Evolutionary conservation across 2,888 invertebrate genomes (phyloP).

Genomic region (Dicranocentrus wangi): DNA sequence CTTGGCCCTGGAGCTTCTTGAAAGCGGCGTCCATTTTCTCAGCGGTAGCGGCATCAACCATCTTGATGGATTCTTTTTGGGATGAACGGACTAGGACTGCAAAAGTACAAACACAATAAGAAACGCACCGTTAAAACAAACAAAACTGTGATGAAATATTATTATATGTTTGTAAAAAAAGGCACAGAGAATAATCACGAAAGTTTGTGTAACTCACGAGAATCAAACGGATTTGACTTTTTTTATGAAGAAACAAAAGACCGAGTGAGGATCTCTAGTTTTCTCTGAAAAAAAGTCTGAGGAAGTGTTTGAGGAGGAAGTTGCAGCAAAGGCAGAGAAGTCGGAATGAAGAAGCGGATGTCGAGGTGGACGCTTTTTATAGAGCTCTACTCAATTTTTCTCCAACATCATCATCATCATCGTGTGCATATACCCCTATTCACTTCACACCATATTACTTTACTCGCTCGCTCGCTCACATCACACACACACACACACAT

Average conservation of each 20-base stretch:
- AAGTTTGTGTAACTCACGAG: constrained; percentile 18
- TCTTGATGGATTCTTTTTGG: constrained; percentile 75
- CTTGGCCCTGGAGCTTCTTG: constrained; percentile 88
- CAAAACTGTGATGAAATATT: constrained; percentile 15
- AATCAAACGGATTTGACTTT: background rate
- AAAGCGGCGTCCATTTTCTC: constrained; percentile 94
- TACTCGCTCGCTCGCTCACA: too few relatives aligned
- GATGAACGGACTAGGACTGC: constrained; percentile 18
- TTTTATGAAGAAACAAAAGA: constrained; percentile 29
- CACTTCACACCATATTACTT: too few relatives aligned
- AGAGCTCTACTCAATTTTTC: background rate
- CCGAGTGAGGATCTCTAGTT: constrained; percentile 16
- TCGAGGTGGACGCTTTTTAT: background rate
- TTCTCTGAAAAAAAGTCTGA: constrained; percentile 15
- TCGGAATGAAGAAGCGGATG: constrained; percentile 31
- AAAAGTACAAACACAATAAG: background rate
- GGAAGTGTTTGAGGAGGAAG: constrained; percentile 16
- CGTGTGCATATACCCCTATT: too few relatives aligned
- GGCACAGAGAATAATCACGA: background rate
- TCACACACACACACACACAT: too few relatives aligned
- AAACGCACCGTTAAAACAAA: too few relatives aligned
- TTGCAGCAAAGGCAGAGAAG: constrained; percentile 23
- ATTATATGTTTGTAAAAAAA: constrained; percentile 3
- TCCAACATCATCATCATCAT: background rate
- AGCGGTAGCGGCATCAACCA: constrained; percentile 93